These are phyloP conservation scores for Eucidaris tribuloides DNA, from an alignment of 35 echinoderm and acorn worm genomes.

Conservation along the genomic window DNA sequence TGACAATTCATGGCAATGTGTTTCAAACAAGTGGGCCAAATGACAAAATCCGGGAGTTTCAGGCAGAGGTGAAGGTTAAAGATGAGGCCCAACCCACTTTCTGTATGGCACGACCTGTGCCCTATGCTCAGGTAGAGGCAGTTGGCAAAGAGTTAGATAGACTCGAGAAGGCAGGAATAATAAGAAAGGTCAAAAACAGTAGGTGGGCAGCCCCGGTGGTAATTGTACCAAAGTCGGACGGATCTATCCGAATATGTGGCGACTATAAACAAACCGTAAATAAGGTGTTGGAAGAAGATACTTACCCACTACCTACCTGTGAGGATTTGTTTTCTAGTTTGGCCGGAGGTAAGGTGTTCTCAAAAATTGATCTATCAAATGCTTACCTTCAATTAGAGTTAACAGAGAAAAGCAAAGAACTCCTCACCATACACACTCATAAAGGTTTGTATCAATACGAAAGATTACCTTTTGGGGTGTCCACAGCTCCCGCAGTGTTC, in stretches of 20 bases:
- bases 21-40: slow-evolving; percentile 11
- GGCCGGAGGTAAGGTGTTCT: slow-evolving; percentile 38
- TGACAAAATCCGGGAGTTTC: slow-evolving; percentile 7
- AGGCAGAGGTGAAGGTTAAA: slow-evolving; percentile 43
- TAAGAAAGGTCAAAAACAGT: slow-evolving; percentile 3
- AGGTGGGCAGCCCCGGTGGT: slow-evolving; percentile 11
- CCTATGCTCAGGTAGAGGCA: slow-evolving; percentile 36
- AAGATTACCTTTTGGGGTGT: slow-evolving; percentile 67
- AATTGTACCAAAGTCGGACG: slow-evolving; percentile 52
- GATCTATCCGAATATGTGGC: slow-evolving; percentile 49
- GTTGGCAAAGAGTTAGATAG: slow-evolving; percentile 44
- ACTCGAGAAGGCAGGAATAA: background rate
- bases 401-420: slow-evolving; percentile 10
- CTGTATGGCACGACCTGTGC: slow-evolving; percentile 48
- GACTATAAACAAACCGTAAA: slow-evolving; percentile 76
- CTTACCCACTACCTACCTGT: slow-evolving; percentile 27
- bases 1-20: background rate
- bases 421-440: slow-evolving; percentile 58
- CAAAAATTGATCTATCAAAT: slow-evolving; percentile 52
- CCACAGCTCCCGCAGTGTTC: slow-evolving; percentile 39
- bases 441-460: slow-evolving; percentile 47
- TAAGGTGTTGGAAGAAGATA: slow-evolving; percentile 1
- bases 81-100: slow-evolving; percentile 16
- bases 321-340: slow-evolving; percentile 69
- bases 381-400: slow-evolving; percentile 57